Evolutionary conservation across 2,113 vertebrate species (phyloP).

Genomic region (Oreotrochilus melanogaster): DNA sequence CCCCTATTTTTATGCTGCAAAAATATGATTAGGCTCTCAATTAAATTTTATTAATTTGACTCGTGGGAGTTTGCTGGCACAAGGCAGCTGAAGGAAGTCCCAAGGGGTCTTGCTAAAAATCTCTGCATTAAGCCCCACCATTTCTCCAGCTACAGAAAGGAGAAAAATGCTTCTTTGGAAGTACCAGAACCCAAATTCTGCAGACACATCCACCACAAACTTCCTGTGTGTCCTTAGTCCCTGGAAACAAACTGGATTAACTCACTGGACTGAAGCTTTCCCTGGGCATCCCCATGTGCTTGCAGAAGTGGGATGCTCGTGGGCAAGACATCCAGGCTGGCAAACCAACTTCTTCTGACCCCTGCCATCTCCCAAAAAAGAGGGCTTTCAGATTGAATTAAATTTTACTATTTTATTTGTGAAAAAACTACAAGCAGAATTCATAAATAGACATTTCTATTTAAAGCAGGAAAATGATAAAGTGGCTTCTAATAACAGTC

Average conservation of each 20-base stretch:
- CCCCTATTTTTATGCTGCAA: neutral
- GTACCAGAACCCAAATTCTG: conserved; percentile 8
- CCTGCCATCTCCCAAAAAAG: conserved; percentile 70
- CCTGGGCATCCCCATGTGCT: accelerated
- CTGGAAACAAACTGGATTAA: neutral
- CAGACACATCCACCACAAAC: neutral
- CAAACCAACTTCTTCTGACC: neutral
- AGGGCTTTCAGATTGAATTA: conserved; percentile 80
- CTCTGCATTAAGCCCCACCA: accelerated
- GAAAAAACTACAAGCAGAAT: conserved; percentile 99
- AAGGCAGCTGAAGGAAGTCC: neutral
- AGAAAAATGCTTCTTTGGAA: accelerated
- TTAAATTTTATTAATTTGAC: conserved; percentile 13
- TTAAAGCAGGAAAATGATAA: conserved; percentile 97
- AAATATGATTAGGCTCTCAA: conserved; percentile 10
- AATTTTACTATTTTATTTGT: conserved; percentile 99
- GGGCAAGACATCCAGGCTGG: accelerated
- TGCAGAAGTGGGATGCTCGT: neutral
- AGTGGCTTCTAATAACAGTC: conserved; percentile 98
- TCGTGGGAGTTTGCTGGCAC: neutral
- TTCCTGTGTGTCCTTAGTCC: accelerated
- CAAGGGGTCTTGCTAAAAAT: neutral
- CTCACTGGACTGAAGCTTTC: neutral
- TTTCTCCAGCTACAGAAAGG: neutral
- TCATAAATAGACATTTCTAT: conserved; percentile 99